Conservation (phyloP, 2,888 invertebrate species). For the Epinotia ramella region DNA sequence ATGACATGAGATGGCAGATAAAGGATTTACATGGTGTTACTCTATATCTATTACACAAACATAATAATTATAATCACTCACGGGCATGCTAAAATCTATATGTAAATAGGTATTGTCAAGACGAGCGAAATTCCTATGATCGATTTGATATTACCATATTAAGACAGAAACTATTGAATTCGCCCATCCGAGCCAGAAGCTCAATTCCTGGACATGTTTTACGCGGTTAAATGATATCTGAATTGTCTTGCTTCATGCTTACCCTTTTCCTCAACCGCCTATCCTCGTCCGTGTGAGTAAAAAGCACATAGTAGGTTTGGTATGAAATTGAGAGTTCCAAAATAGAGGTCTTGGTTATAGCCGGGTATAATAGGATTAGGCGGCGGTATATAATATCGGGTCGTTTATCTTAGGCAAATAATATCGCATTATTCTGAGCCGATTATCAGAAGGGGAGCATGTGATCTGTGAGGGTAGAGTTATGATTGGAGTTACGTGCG, state of each 20-base stretch:
- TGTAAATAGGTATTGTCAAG: background rate
- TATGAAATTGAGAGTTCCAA: background rate
- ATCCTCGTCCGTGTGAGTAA: background rate
- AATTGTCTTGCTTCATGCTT: background rate
- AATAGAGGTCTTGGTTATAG: slow-evolving; percentile 8
- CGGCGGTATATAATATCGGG: slow-evolving; percentile 29
- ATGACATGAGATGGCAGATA: no score
- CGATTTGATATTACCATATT: slow-evolving; percentile 26
- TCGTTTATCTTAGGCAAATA: slow-evolving; percentile 55
- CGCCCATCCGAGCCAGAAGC: background rate
- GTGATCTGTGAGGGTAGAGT: slow-evolving; percentile 42
- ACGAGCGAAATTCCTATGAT: background rate
- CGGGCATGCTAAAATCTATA: background rate
- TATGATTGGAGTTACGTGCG: background rate
- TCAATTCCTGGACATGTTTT: background rate
- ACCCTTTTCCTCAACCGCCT: background rate
- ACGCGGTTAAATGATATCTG: background rate
- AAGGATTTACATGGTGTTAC: no score
- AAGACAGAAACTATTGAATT: slow-evolving; percentile 20
- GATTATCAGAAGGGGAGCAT: slow-evolving; percentile 49
- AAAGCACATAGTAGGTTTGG: background rate
- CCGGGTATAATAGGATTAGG: slow-evolving; percentile 43
- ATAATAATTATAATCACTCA: background rate
- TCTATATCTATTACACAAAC: background rate
- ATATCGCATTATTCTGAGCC: slow-evolving; percentile 53